A percentile compares a stretch with the other conserved stretches of the same genome.
Evolutionary conservation across 2,113 vertebrate genomes (phyloP).

Genomic region (Melanerpes formicivorus): DNA sequence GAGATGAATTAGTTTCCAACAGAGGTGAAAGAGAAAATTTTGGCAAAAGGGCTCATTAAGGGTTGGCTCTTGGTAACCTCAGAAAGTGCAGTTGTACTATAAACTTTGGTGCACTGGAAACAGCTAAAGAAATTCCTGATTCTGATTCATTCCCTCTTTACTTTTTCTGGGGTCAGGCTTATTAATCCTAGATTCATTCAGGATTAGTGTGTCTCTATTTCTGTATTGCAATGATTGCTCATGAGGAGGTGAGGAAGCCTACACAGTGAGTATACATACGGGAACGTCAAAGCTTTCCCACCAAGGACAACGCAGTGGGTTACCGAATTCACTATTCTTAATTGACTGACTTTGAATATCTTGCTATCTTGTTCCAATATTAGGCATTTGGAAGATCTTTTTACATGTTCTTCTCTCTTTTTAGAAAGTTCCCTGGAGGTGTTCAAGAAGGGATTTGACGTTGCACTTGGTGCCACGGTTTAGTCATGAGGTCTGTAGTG

Average conservation of each 20-base stretch:
- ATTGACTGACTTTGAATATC: not conserved
- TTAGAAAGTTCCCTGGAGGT: not conserved
- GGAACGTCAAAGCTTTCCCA: not conserved
- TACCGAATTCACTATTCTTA: not conserved
- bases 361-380: not conserved
- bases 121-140: not conserved
- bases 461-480: no score
- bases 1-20: not conserved
- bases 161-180: rapidly evolving
- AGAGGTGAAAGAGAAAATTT: not conserved
- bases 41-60: not conserved
- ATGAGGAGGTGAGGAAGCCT: not conserved
- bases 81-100: not conserved
- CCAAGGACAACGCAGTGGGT: not conserved
- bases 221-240: not conserved
- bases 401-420: not conserved
- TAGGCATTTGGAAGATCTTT: not conserved
- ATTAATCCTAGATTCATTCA: not conserved
- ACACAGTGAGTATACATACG: rapidly evolving
- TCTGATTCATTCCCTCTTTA: not conserved
- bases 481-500: no score
- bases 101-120: not conserved
- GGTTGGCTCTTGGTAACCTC: not conserved
- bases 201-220: not conserved
- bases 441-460: no score